These are phyloP conservation scores for Anguilla obscura DNA, from an alignment of 2,797 vertebrate species.

Conservation along the genomic window DNA sequence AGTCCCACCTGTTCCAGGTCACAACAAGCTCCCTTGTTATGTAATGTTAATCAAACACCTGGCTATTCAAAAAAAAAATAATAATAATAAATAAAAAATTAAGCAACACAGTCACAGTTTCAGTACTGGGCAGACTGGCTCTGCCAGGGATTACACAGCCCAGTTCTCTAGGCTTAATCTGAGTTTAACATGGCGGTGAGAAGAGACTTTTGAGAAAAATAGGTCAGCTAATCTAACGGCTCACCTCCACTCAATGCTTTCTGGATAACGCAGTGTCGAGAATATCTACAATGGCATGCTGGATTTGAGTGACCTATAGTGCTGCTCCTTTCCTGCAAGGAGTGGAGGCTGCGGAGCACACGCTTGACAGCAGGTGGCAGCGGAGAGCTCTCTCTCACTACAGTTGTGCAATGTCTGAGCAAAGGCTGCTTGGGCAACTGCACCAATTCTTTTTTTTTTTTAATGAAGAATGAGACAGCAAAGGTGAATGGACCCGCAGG, in stretches of 20 bases:
- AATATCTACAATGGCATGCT: not conserved
- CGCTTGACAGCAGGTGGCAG: conserved; percentile 70
- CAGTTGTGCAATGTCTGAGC: conserved; percentile 24
- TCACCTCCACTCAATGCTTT: not conserved
- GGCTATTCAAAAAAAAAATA: not conserved
- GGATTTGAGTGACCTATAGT: not conserved
- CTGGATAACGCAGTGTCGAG: not conserved
- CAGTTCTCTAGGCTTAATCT: not conserved
- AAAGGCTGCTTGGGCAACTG: conserved; percentile 4
- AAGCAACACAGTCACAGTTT: not conserved
- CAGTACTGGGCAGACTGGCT: not conserved
- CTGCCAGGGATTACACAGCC: not conserved
- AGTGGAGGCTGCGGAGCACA: conserved; percentile 44
- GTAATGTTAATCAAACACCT: not conserved
- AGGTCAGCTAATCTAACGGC: not conserved
- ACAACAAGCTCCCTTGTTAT: not conserved
- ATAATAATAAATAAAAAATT: not conserved
- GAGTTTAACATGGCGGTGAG: not conserved
- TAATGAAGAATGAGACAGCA: conserved; percentile 5
- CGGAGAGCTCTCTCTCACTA: conserved; percentile 59
- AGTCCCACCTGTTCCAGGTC: not conserved
- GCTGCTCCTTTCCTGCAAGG: conserved; percentile 1
- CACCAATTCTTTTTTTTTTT: conserved; percentile 3
- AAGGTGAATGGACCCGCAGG: conserved; percentile 7
- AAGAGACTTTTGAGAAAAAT: not conserved